Conservation (phyloP, 2,113 vertebrate genomes). For the Circaetus cinerascens region DNA sequence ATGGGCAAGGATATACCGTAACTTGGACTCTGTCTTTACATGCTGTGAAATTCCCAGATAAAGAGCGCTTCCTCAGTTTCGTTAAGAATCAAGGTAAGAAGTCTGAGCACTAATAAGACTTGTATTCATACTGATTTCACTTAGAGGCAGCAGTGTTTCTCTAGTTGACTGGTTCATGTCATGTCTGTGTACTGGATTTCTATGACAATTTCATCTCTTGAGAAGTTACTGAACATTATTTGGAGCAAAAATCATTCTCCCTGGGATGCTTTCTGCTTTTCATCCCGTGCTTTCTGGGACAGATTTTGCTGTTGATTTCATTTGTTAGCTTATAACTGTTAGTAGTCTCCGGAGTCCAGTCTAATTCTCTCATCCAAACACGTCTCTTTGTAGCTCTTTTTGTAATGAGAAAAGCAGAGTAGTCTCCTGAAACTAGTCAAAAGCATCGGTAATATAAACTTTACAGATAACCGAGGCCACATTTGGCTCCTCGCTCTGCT, state of each 20-base stretch:
- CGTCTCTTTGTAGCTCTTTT: not conserved
- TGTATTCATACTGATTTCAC: not conserved
- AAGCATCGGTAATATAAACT: not conserved
- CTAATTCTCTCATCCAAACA: not conserved
- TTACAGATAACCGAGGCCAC: not conserved
- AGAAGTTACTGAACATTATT: not conserved
- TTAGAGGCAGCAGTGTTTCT: not conserved
- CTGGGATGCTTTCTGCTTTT: not conserved
- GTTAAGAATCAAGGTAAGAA: not conserved
- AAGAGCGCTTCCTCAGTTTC: not conserved
- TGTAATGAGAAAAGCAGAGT: not conserved
- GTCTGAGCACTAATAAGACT: not conserved
- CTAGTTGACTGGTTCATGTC: not conserved
- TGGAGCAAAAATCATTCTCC: not conserved
- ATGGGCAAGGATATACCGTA: not conserved
- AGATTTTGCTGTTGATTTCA: conserved; percentile 13
- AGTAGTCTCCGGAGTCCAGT: not conserved
- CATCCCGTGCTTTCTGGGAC: not conserved
- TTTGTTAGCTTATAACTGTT: not conserved
- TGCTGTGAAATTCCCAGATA: not conserved
- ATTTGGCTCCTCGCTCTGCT: not conserved
- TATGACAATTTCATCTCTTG: not conserved
- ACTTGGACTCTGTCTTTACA: not conserved
- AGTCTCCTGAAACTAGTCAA: not conserved
- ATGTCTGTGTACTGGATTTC: conserved; percentile 12